Percentiles rank a stretch among this genome's conserved stretches.
Evolutionary conservation across 2,113 vertebrate genomes (phyloP).

Genomic region (Tor tambroides): DNA sequence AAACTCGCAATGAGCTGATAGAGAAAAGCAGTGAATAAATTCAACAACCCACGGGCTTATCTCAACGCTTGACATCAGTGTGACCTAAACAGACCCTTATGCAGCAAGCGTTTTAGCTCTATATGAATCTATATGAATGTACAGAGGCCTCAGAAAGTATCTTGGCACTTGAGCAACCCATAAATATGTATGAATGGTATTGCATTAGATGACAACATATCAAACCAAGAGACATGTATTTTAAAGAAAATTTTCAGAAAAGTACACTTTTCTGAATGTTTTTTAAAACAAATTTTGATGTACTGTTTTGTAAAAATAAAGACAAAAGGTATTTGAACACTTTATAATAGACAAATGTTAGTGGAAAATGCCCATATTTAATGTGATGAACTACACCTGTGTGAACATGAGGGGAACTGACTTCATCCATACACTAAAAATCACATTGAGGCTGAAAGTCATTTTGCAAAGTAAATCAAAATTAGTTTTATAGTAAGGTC

Average conservation of each 20-base stretch:
- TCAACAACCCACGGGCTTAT: constrained; percentile 30
- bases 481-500: neutral
- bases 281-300: neutral
- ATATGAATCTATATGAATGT: neutral
- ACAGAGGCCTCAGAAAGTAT: neutral
- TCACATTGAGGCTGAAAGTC: neutral
- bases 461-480: neutral
- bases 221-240: neutral
- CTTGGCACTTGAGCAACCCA: neutral
- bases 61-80: neutral
- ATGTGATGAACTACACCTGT: neutral
- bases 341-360: neutral
- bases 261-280: neutral
- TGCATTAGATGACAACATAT: neutral
- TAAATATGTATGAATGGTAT: neutral
- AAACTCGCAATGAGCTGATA: constrained; percentile 34
- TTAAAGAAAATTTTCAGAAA: neutral
- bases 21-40: constrained; percentile 44
- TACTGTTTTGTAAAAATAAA: neutral
- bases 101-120: neutral
- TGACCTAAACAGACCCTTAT: neutral
- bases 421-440: neutral
- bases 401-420: neutral
- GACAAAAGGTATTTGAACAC: neutral
- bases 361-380: neutral